Evolutionary conservation across 2,888 invertebrate genomes (phyloP).

Genomic region (Microplitis deprimator): DNA sequence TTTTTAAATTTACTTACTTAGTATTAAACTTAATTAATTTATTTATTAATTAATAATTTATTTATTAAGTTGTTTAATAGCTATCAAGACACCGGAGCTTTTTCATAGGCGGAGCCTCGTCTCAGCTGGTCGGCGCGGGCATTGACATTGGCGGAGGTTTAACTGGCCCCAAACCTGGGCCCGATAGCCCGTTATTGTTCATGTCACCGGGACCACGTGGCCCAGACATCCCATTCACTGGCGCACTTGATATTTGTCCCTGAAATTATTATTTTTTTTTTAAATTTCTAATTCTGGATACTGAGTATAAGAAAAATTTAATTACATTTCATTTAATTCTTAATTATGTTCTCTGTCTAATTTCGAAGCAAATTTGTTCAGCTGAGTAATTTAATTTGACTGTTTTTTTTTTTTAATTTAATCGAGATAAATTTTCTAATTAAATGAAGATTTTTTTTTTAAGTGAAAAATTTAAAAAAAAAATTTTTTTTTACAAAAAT

Average conservation of each 20-base stretch:
- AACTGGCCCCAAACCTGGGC: slow-evolving; percentile 65
- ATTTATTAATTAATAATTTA: slow-evolving; percentile 16
- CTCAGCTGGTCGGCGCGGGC: slow-evolving; percentile 71
- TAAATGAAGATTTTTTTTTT: too few species aligned
- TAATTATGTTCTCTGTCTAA: background rate
- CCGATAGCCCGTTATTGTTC: slow-evolving; percentile 70
- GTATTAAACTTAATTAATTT: slow-evolving; percentile 35
- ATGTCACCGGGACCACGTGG: slow-evolving; percentile 68
- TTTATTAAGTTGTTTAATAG: slow-evolving; percentile 57
- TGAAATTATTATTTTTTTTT: slow-evolving; percentile 48
- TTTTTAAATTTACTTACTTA: slow-evolving; percentile 33
- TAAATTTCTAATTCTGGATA: background rate
- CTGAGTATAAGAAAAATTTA: background rate
- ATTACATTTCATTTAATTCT: background rate
- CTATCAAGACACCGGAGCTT: slow-evolving; percentile 70
- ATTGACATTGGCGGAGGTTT: slow-evolving; percentile 69
- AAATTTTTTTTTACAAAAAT: too few species aligned
- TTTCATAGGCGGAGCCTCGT: slow-evolving; percentile 68
- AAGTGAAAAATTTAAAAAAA: too few species aligned
- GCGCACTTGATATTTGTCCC: slow-evolving; percentile 68
- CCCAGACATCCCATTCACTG: slow-evolving; percentile 65
- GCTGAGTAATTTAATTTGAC: too few species aligned
- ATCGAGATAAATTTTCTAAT: too few species aligned
- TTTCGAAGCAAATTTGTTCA: background rate
- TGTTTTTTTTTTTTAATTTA: too few species aligned